phyloP scores from a whole-genome alignment of 2,797 vertebrate genomes.

The Jordanella pulchra region DNA sequence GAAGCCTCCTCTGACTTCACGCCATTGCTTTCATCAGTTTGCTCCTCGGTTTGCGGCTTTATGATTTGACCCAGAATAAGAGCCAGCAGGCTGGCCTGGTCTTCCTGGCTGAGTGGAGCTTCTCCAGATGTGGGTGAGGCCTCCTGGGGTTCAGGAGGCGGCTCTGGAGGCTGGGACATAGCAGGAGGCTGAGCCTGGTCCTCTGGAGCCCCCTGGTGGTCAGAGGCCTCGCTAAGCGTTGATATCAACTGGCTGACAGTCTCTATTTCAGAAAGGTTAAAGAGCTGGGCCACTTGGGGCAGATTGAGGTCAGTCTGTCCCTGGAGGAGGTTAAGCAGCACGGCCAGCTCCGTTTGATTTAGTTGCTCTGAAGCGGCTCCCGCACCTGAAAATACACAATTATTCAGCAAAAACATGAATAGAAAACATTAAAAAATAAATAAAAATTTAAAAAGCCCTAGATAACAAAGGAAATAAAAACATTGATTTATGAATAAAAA shows the following conservation, averaged over 20 bases:
- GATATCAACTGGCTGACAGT: conserved; percentile 91
- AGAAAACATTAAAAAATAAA: neutral
- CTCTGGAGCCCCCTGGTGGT: conserved; percentile 82
- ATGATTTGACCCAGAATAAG: conserved; percentile 94
- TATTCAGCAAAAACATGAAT: conserved; percentile 17
- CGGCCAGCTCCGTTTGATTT: conserved; percentile 94
- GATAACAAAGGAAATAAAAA: too few species aligned
- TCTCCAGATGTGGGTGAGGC: conserved; percentile 74
- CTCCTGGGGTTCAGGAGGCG: conserved; percentile 67
- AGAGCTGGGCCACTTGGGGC: conserved; percentile 93
- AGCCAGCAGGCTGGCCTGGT: conserved; percentile 91
- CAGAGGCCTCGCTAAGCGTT: conserved; percentile 85
- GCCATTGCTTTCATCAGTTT: conserved; percentile 90
- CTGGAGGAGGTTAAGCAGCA: conserved; percentile 95
- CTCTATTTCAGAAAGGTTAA: conserved; percentile 91
- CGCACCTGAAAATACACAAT: conserved; percentile 77
- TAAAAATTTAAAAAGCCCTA: too few species aligned
- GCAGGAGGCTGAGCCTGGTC: conserved; percentile 63
- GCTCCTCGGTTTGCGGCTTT: conserved; percentile 87
- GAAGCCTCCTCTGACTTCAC: conserved; percentile 86
- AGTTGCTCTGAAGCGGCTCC: conserved; percentile 93
- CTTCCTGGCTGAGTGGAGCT: conserved; percentile 83
- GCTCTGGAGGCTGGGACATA: conserved; percentile 64
- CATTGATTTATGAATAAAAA: neutral
- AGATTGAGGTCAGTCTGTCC: conserved; percentile 93